These are phyloP conservation scores for Sminthopsis crassicaudata DNA, from an alignment of 2,113 vertebrate genomes.

Conservation along the genomic window DNA sequence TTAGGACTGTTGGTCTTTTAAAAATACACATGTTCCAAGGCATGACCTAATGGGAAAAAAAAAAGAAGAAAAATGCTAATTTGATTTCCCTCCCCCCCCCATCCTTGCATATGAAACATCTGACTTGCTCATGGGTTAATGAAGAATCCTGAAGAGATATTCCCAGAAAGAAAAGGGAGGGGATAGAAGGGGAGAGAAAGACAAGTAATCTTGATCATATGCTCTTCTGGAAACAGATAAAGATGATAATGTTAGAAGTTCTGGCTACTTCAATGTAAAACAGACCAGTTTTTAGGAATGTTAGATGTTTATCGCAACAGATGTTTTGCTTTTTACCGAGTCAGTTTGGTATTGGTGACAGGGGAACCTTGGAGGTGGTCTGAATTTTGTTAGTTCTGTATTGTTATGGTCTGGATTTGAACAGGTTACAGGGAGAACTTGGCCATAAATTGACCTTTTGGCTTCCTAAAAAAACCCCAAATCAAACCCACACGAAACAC, in stretches of 20 bases:
- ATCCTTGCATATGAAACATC: background rate
- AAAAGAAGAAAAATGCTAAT: background rate
- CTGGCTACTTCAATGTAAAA: conserved; percentile 55
- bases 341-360: conserved; percentile 30
- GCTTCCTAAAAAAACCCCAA: background rate
- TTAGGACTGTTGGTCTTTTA: background rate
- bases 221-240: conserved; percentile 39
- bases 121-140: background rate
- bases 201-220: background rate
- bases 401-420: conserved; percentile 15
- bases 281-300: conserved; percentile 61
- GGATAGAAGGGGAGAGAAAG: conserved; percentile 43
- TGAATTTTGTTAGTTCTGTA: background rate
- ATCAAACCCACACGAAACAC: no score
- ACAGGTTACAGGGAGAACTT: background rate
- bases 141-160: background rate
- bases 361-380: background rate
- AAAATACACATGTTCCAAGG: background rate
- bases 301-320: conserved; percentile 67
- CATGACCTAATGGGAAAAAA: background rate
- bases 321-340: conserved; percentile 63
- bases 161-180: background rate
- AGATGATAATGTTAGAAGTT: conserved; percentile 12
- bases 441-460: background rate
- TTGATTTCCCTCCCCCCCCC: background rate